A percentile compares a stretch with the other conserved stretches of the same genome.
Conservation (phyloP, 2,113 vertebrate genomes). For the Chionodraco myersi region DNA sequence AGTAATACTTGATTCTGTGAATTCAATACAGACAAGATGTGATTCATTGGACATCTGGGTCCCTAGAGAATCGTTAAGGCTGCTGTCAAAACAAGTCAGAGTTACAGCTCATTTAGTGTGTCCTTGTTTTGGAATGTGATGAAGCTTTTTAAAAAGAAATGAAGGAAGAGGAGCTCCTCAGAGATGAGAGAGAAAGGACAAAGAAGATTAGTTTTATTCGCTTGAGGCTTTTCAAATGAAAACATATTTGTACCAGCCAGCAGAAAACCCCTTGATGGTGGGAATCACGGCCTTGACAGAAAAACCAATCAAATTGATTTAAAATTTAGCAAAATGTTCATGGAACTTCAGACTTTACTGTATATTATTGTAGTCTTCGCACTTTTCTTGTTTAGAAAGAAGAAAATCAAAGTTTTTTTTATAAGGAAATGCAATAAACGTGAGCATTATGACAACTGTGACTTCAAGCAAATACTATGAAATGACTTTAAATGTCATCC, state of each 20-base stretch:
- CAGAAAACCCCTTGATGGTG: background rate
- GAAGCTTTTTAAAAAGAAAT: background rate
- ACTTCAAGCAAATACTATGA: constrained; percentile 4
- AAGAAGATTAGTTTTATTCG: background rate
- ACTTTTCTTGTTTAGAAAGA: background rate
- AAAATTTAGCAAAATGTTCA: background rate
- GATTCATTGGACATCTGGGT: constrained; percentile 7
- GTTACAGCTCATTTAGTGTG: background rate
- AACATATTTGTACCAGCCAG: background rate
- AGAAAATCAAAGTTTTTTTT: background rate
- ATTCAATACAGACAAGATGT: background rate
- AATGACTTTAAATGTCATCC: background rate
- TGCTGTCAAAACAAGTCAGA: background rate
- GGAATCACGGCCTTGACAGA: no score
- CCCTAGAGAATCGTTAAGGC: background rate
- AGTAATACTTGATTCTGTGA: background rate
- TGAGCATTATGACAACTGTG: background rate
- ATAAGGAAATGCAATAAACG: background rate
- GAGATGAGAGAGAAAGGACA: background rate
- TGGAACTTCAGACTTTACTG: background rate
- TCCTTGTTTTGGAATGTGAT: constrained; percentile 1
- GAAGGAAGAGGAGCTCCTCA: background rate
- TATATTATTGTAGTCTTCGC: background rate
- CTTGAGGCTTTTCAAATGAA: background rate
- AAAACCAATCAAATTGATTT: background rate